Evolutionary conservation across 2,888 invertebrate genomes (phyloP).

Genomic region (Hirtodrosophila trivittata): DNA sequence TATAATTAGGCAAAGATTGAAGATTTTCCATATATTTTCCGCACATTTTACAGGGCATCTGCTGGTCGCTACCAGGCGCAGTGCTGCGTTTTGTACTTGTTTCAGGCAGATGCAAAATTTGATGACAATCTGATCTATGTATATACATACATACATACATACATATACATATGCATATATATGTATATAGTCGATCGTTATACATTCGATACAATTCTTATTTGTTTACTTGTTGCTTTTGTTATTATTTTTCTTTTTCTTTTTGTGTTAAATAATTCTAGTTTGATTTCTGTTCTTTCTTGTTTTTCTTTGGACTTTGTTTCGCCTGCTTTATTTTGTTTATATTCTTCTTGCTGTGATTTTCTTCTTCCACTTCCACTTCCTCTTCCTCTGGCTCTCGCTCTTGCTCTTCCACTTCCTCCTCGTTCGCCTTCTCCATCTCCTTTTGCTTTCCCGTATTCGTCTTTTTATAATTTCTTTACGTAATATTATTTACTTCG

Average conservation of each 20-base stretch:
- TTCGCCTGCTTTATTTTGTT: constrained; percentile 20
- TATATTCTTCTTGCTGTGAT: constrained; percentile 24
- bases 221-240: constrained; percentile 15
- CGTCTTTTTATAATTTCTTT: constrained; percentile 41
- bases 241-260: background rate
- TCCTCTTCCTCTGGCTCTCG: background rate
- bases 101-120: too few relatives aligned
- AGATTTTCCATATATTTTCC: too few relatives aligned
- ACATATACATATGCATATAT: background rate
- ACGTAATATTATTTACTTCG: constrained; percentile 43
- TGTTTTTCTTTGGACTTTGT: background rate
- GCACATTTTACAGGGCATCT: too few relatives aligned
- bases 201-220: constrained; percentile 1
- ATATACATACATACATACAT: background rate
- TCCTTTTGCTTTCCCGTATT: too few relatives aligned
- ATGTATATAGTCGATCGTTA: background rate
- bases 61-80: too few relatives aligned
- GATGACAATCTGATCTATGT: too few relatives aligned
- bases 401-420: too few relatives aligned
- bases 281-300: background rate
- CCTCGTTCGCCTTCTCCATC: too few relatives aligned
- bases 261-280: background rate
- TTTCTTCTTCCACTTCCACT: constrained; percentile 20
- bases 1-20: too few relatives aligned
- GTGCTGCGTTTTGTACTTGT: too few relatives aligned